These are phyloP conservation scores for Anser cygnoides DNA, from an alignment of 2,113 vertebrate species.

Conservation along the genomic window DNA sequence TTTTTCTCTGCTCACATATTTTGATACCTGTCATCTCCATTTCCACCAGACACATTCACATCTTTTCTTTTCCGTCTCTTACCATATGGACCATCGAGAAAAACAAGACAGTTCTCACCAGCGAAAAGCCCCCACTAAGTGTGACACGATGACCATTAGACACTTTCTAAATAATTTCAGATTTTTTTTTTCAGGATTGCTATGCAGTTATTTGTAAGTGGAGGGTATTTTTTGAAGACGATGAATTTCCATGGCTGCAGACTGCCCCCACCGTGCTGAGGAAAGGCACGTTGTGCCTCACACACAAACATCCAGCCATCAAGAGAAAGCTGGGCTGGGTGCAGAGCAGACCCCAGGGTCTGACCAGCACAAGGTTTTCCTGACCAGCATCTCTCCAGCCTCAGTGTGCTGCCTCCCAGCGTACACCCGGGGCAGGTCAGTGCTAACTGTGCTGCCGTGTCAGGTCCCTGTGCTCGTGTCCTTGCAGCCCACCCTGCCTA, in stretches of 20 bases:
- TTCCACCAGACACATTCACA: not conserved
- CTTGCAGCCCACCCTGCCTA: not conserved
- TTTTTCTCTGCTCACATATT: slow-evolving; percentile 19
- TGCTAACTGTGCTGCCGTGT: rapidly evolving
- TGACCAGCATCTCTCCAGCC: not conserved
- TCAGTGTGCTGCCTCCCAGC: not conserved
- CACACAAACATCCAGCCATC: not conserved
- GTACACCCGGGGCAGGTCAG: rapidly evolving
- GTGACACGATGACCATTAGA: not conserved
- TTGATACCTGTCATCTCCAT: not conserved
- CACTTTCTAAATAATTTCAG: not conserved
- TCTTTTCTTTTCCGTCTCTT: not conserved
- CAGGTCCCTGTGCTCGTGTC: rapidly evolving
- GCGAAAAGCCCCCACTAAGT: not conserved
- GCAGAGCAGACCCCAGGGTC: not conserved
- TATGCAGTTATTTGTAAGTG: not conserved
- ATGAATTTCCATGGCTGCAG: not conserved
- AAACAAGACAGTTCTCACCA: not conserved
- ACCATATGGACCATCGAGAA: not conserved
- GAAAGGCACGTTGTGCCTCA: rapidly evolving
- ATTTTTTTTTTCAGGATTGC: not conserved
- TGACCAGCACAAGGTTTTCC: not conserved
- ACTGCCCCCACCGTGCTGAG: rapidly evolving
- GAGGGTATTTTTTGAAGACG: not conserved
- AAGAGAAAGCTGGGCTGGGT: not conserved